These are phyloP conservation scores for Drosophila aldrichi DNA, from an alignment of 2,888 invertebrate genomes.

Conservation along the genomic window DNA sequence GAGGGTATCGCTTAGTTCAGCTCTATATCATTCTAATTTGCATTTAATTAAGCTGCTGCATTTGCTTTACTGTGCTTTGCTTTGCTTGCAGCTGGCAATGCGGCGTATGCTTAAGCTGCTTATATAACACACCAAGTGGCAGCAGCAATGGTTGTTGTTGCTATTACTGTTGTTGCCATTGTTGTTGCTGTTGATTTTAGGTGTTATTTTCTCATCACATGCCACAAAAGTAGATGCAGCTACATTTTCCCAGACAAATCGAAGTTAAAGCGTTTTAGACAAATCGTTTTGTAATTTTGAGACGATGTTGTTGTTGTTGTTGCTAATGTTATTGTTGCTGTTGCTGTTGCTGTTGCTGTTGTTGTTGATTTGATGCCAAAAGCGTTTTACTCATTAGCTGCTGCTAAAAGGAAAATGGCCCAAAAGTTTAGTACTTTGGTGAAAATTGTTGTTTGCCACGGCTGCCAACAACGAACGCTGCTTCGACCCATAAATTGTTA, in stretches of 20 bases:
- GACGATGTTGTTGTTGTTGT: conserved; percentile 25
- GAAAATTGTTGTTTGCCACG: conserved; percentile 51
- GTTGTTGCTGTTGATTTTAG: conserved; percentile 33
- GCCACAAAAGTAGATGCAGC: conserved; percentile 56
- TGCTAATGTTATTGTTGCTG: conserved; percentile 10
- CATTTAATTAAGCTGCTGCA: conserved; percentile 36
- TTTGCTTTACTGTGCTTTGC: conserved; percentile 30
- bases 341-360: conserved; percentile 5
- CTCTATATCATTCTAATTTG: conserved; percentile 16
- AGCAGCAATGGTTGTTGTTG: neutral
- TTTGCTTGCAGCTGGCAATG: conserved; percentile 25
- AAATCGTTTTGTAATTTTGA: conserved; percentile 76
- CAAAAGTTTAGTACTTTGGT: conserved; percentile 38
- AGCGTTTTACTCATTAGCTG: conserved; percentile 74
- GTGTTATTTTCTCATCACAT: conserved; percentile 59
- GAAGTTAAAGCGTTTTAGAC: conserved; percentile 50
- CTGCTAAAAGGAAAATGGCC: conserved; percentile 70
- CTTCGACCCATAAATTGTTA: conserved; percentile 48
- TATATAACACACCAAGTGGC: conserved; percentile 50
- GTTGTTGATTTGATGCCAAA: conserved; percentile 47
- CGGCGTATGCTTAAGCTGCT: conserved; percentile 56
- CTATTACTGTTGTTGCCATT: conserved; percentile 11
- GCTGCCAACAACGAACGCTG: conserved; percentile 9
- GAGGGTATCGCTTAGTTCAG: conserved; percentile 8
- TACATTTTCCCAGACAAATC: conserved; percentile 74